phyloP scores from a whole-genome alignment of 1,140 invertebrate genomes.

The Agrilus planipennis region DNA sequence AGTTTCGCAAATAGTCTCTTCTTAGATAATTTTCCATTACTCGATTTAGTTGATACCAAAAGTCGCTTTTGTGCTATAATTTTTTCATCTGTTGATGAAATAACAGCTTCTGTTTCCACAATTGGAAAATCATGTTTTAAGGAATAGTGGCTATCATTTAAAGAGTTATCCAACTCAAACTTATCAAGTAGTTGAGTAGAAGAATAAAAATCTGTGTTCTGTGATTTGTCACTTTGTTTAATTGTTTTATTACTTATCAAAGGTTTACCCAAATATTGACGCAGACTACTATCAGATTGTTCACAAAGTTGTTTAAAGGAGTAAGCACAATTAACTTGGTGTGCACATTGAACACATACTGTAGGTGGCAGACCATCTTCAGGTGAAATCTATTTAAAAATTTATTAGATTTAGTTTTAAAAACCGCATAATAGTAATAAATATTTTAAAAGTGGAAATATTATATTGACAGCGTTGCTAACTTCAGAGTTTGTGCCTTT shows the following conservation, averaged over 20 bases:
- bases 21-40: constrained; percentile 22
- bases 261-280: constrained; percentile 31
- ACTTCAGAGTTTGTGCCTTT: too few relatives aligned
- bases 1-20: constrained; percentile 16
- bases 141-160: constrained; percentile 13
- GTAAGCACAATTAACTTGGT: constrained; percentile 35
- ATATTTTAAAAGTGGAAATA: too few relatives aligned
- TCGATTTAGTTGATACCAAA: constrained; percentile 22
- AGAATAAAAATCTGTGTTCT: constrained; percentile 6
- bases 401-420: too few relatives aligned
- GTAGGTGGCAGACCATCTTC: constrained; percentile 35
- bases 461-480: too few relatives aligned
- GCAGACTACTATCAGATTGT: constrained; percentile 33
- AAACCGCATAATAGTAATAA: too few relatives aligned
- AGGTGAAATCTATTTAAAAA: constrained; percentile 32
- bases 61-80: constrained; percentile 28
- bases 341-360: constrained; percentile 35
- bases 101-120: constrained; percentile 4
- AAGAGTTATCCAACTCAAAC: constrained; percentile 22
- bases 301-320: constrained; percentile 39
- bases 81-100: constrained; percentile 24
- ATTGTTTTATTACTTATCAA: constrained; percentile 12
- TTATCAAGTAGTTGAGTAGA: constrained; percentile 15
- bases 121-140: constrained; percentile 18
- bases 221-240: constrained; percentile 12